Conservation (phyloP, 1,140 invertebrate genomes). For the Eciton burchellii region DNA sequence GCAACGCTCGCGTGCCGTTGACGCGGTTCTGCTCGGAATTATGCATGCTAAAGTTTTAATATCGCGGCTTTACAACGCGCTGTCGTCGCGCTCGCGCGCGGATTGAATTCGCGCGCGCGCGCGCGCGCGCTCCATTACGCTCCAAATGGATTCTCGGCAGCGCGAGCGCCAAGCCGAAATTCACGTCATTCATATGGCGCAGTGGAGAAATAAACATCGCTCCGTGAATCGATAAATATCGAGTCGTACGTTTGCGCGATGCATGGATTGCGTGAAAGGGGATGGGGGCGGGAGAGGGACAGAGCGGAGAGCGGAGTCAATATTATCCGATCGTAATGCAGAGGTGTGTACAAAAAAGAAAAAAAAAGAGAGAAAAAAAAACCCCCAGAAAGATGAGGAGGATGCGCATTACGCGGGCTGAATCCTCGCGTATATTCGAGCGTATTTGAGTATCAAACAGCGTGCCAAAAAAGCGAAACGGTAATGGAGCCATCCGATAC, state of each 20-base stretch:
- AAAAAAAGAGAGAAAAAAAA: background rate
- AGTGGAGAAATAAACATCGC: slow-evolving; percentile 27
- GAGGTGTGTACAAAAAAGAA: background rate
- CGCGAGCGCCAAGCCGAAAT: background rate
- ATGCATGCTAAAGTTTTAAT: slow-evolving; percentile 23
- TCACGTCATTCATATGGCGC: background rate
- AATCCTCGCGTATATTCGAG: background rate
- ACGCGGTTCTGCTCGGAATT: slow-evolving; percentile 10
- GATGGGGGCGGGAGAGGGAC: no score
- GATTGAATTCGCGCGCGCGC: slow-evolving; percentile 6
- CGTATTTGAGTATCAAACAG: slow-evolving; percentile 6
- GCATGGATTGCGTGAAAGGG: background rate
- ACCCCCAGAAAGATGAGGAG: background rate
- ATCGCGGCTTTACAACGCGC: background rate
- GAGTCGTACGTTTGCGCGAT: background rate
- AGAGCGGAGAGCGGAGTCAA: slow-evolving; percentile 19
- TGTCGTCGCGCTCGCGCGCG: background rate
- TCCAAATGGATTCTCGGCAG: background rate
- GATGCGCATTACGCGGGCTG: background rate
- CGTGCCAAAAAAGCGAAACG: background rate
- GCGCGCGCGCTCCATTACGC: background rate
- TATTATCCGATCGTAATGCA: slow-evolving; percentile 25
- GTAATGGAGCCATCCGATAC: background rate
- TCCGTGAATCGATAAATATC: background rate
- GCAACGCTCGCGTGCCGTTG: background rate